These are phyloP conservation scores for Incurvaria masculella DNA, from an alignment of 2,888 invertebrate genomes.

Conservation along the genomic window DNA sequence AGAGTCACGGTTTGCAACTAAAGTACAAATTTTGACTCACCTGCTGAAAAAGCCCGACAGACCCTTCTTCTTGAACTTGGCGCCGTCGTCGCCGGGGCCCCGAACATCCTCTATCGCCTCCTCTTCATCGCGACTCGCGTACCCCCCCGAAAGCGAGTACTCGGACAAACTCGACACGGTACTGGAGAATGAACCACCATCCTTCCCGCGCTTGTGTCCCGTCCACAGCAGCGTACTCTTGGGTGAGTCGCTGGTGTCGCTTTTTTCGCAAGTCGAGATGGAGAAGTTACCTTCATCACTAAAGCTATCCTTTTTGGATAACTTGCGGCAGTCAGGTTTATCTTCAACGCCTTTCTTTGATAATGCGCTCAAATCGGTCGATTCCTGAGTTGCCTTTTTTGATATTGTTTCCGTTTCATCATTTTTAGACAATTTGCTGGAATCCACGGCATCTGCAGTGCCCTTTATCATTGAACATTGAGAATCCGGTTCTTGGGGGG, in stretches of 20 bases:
- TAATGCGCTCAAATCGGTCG: too few relatives aligned
- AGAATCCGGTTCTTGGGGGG: conserved; percentile 13
- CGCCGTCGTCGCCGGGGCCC: conserved; percentile 30
- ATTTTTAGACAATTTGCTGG: too few relatives aligned
- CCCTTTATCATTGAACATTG: neutral
- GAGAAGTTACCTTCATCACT: conserved; percentile 53
- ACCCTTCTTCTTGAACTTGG: conserved; percentile 58
- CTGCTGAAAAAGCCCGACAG: conserved; percentile 62
- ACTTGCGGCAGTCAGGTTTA: conserved; percentile 43
- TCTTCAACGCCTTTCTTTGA: too few relatives aligned
- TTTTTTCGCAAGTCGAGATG: conserved; percentile 49
- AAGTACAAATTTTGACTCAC: conserved; percentile 30
- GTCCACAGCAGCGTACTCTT: conserved; percentile 50
- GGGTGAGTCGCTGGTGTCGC: conserved; percentile 51
- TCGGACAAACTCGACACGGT: conserved; percentile 71
- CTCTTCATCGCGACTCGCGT: conserved; percentile 51
- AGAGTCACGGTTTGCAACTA: conserved; percentile 2
- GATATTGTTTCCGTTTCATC: neutral
- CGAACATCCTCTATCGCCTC: conserved; percentile 22
- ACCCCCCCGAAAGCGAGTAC: conserved; percentile 62
- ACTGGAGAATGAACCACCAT: conserved; percentile 64
- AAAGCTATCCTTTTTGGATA: conserved; percentile 50
- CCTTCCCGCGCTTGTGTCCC: conserved; percentile 53
- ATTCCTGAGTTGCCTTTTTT: conserved; percentile 23
- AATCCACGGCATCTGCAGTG: conserved; percentile 16